Percentiles rank a stretch among this genome's conserved stretches.
These are phyloP conservation scores for Polydrusus tereticollis DNA, from an alignment of 2,888 invertebrate genomes.

Conservation along the genomic window DNA sequence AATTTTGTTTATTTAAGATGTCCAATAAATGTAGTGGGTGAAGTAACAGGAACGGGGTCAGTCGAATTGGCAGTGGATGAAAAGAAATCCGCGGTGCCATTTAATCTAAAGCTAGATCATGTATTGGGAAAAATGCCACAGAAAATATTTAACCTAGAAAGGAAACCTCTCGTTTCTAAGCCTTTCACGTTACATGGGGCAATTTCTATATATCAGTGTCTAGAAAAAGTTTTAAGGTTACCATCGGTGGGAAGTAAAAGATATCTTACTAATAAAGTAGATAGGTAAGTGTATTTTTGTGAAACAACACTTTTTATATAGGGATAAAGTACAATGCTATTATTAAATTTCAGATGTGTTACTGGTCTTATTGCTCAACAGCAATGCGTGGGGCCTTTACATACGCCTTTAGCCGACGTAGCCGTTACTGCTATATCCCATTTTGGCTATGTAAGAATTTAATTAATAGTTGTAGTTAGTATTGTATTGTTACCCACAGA, in stretches of 20 bases:
- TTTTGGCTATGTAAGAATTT: constrained; percentile 74
- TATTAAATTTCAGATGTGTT: constrained; percentile 77
- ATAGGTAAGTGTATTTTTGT: constrained; percentile 33
- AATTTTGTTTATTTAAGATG: constrained; percentile 62
- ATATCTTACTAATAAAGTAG: constrained; percentile 68
- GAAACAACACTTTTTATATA: not conserved
- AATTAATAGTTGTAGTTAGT: not conserved
- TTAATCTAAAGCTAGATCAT: constrained; percentile 89
- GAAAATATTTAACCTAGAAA: constrained; percentile 73
- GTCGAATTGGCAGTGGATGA: constrained; percentile 78
- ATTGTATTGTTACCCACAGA: too few relatives aligned
- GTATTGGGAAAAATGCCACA: constrained; percentile 91
- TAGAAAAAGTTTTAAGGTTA: constrained; percentile 85
- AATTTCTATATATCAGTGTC: constrained; percentile 74
- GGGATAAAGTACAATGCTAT: not conserved
- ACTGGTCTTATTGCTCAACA: constrained; percentile 96
- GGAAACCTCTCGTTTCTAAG: constrained; percentile 58
- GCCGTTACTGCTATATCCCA: constrained; percentile 91
- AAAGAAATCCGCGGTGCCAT: constrained; percentile 75
- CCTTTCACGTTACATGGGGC: constrained; percentile 64
- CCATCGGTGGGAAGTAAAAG: constrained; percentile 96
- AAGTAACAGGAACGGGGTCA: constrained; percentile 88
- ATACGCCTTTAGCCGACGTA: constrained; percentile 95
- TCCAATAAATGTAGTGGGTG: constrained; percentile 92
- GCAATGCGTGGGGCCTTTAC: constrained; percentile 97